Conservation (phyloP, 2,797 vertebrate genomes). For the Iguana delicatissima region DNA sequence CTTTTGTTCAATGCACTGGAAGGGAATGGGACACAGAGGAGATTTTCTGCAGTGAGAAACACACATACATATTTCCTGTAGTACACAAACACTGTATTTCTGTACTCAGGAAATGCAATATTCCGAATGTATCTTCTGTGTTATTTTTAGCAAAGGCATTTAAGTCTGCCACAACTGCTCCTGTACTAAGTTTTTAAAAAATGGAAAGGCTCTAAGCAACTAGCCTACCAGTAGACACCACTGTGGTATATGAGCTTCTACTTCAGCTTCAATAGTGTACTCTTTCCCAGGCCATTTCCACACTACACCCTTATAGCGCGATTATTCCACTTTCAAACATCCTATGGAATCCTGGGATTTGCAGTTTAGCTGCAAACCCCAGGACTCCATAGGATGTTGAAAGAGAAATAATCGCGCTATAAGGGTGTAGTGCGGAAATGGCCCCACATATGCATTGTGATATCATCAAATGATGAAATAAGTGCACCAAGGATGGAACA, state of each 20-base stretch:
- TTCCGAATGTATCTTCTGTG: not conserved
- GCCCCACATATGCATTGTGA: too few species aligned
- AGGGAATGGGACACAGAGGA: not conserved
- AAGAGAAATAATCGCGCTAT: too few species aligned
- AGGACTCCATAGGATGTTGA: too few species aligned
- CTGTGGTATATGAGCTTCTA: not conserved
- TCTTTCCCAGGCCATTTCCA: too few species aligned
- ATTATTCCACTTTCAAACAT: too few species aligned
- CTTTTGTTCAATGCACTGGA: not conserved
- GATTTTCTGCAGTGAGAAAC: not conserved
- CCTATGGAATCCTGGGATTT: too few species aligned
- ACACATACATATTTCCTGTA: not conserved
- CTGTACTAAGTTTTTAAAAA: not conserved
- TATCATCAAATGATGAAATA: not conserved
- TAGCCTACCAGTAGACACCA: not conserved
- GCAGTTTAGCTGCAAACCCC: too few species aligned
- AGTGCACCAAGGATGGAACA: not conserved
- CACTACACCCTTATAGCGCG: too few species aligned
- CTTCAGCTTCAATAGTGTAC: not conserved
- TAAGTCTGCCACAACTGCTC: too few species aligned
- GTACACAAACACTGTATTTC: not conserved
- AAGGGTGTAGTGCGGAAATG: too few species aligned
- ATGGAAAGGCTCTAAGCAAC: not conserved
- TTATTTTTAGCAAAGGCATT: not conserved
- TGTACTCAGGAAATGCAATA: too few species aligned